Percentiles rank a stretch among this genome's conserved stretches.
These are phyloP conservation scores for Crotalus helleri DNA, from an alignment of 2,113 vertebrate genomes.

Conservation along the genomic window DNA sequence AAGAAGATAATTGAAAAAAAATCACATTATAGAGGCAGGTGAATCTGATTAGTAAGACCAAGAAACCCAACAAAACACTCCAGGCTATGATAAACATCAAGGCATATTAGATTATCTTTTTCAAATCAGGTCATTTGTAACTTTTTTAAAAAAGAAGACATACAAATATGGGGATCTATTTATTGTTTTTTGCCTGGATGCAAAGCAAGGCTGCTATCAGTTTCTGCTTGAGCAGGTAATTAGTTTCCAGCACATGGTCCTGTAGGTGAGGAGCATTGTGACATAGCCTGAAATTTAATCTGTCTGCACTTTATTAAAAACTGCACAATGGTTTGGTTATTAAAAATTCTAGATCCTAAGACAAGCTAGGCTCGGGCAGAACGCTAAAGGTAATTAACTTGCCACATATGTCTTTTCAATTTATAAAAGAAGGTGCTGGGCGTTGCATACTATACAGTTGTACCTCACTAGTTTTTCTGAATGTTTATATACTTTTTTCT, in stretches of 20 bases:
- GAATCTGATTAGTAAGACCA: constrained; percentile 70
- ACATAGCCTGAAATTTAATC: constrained; percentile 59
- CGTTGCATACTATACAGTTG: constrained; percentile 17
- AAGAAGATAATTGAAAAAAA: constrained; percentile 50
- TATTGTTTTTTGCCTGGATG: constrained; percentile 63
- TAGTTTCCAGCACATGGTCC: constrained; percentile 61
- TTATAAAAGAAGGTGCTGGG: constrained; percentile 6
- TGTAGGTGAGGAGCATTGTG: constrained; percentile 47
- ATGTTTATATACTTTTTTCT: not conserved
- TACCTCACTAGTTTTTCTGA: not conserved
- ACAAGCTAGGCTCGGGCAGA: constrained; percentile 50
- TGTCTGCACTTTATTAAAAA: constrained; percentile 62
- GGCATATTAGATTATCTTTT: constrained; percentile 66
- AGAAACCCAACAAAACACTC: constrained; percentile 55
- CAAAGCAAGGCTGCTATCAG: constrained; percentile 45
- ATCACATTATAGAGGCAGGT: constrained; percentile 49
- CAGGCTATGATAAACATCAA: constrained; percentile 61
- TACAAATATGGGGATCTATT: constrained; percentile 54
- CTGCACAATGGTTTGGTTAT: constrained; percentile 55
- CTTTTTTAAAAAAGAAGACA: constrained; percentile 52
- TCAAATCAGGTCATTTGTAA: constrained; percentile 51
- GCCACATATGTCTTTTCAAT: constrained; percentile 7
- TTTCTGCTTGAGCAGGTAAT: constrained; percentile 61
- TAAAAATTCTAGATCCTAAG: constrained; percentile 58
- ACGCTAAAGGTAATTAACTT: constrained; percentile 61